Percentiles rank a stretch among this genome's conserved stretches.
Conservation (phyloP, 2,888 invertebrate genomes). For the Cataglyphis livida region DNA sequence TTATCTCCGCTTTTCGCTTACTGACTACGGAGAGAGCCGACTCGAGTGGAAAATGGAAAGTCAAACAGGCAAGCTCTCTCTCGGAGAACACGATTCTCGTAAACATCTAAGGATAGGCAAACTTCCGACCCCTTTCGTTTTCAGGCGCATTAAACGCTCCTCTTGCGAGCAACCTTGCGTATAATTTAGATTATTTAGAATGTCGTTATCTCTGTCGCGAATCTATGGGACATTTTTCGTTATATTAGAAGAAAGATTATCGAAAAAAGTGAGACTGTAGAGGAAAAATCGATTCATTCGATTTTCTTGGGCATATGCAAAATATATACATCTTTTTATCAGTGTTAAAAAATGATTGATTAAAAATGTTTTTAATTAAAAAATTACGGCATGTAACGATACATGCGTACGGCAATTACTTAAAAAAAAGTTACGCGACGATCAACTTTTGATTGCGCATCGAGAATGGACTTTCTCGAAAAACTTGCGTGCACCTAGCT, state of each 20-base stretch:
- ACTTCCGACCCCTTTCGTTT: constrained; percentile 60
- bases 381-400: neutral
- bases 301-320: neutral
- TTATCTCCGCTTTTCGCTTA: constrained; percentile 37
- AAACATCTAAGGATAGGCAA: constrained; percentile 57
- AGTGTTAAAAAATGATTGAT: neutral
- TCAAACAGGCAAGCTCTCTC: constrained; percentile 64
- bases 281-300: neutral
- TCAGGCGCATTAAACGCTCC: constrained; percentile 36
- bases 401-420: constrained; percentile 14
- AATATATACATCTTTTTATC: neutral
- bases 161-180: constrained; percentile 1
- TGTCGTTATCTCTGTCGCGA: neutral
- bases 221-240: neutral
- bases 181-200: constrained; percentile 47
- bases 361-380: constrained; percentile 1
- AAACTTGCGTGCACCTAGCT: constrained; percentile 35
- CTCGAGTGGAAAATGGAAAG: constrained; percentile 67
- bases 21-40: constrained; percentile 50
- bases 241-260: no score
- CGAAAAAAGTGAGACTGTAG: neutral
- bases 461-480: constrained; percentile 26
- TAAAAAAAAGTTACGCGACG: constrained; percentile 19
- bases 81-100: constrained; percentile 59
- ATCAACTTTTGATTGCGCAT: constrained; percentile 9